Percentiles rank a stretch among this genome's conserved stretches.
Conservation (phyloP, 2,797 vertebrate species). For the Oreochromis mossambicus region DNA sequence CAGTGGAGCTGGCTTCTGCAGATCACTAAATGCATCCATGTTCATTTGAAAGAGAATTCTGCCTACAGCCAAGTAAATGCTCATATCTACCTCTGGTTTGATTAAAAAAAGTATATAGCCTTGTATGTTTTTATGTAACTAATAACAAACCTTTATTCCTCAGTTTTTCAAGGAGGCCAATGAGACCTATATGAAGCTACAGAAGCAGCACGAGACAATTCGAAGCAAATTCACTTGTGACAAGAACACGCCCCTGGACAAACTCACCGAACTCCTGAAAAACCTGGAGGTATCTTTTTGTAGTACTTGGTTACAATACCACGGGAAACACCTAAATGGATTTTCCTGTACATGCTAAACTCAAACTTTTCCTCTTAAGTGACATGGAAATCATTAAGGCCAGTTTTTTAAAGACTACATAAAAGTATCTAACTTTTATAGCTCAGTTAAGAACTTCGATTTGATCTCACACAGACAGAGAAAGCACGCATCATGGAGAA, state of each 20-base stretch:
- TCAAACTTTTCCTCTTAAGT: not conserved
- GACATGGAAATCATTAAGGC: not conserved
- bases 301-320: not conserved
- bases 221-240: conserved; percentile 86
- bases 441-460: not conserved
- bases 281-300: conserved; percentile 84
- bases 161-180: conserved; percentile 96
- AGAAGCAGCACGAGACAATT: conserved; percentile 84
- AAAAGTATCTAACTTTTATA: not conserved
- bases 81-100: not conserved
- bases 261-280: conserved; percentile 84
- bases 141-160: not conserved
- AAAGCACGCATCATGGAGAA: conserved; percentile 88
- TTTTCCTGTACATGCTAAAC: not conserved
- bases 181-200: conserved; percentile 83
- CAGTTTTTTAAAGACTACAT: not conserved
- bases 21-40: conserved; percentile 93
- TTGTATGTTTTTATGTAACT: not conserved
- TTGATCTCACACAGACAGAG: conserved; percentile 77
- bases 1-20: conserved; percentile 99
- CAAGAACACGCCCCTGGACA: conserved; percentile 84
- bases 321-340: rapidly evolving
- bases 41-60: conserved; percentile 92
- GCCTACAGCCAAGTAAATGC: conserved; percentile 88
- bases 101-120: not conserved